Percentiles rank a stretch among this genome's conserved stretches.
Conservation (phyloP, 1,140 invertebrate genomes). For the Lerema accius region DNA sequence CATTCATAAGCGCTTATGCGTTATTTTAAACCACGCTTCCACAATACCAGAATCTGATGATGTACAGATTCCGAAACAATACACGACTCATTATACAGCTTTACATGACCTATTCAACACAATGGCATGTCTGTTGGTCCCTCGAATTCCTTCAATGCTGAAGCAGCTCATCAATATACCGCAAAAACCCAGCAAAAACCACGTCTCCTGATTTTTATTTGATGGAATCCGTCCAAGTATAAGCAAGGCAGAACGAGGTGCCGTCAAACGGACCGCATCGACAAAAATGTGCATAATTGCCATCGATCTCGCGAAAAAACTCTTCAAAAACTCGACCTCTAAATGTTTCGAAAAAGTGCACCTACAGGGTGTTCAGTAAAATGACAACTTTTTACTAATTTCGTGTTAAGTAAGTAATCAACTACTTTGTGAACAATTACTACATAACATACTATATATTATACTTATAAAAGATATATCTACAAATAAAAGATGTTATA, state of each 20-base stretch:
- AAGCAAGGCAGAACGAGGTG: conserved; percentile 53
- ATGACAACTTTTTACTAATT: background rate
- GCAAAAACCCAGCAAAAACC: conserved; percentile 74
- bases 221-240: conserved; percentile 75
- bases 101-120: conserved; percentile 37
- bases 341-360: conserved; percentile 79
- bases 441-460: too few species aligned
- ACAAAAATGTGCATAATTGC: conserved; percentile 81
- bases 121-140: conserved; percentile 43
- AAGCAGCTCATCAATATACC: conserved; percentile 74
- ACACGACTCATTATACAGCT: conserved; percentile 28
- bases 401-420: too few species aligned
- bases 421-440: too few species aligned
- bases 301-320: conserved; percentile 70
- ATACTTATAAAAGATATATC: too few species aligned
- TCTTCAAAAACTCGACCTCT: conserved; percentile 76
- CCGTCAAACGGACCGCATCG: conserved; percentile 70
- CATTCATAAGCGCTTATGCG: too few species aligned
- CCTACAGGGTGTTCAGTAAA: conserved; percentile 58
- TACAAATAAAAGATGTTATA: too few species aligned
- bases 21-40: too few species aligned
- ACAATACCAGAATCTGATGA: background rate
- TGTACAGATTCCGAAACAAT: background rate
- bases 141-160: conserved; percentile 71
- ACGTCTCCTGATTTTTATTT: conserved; percentile 73